phyloP scores from a whole-genome alignment of 35 echinoderm and acorn worm species.

The Lytechinus pictus region DNA sequence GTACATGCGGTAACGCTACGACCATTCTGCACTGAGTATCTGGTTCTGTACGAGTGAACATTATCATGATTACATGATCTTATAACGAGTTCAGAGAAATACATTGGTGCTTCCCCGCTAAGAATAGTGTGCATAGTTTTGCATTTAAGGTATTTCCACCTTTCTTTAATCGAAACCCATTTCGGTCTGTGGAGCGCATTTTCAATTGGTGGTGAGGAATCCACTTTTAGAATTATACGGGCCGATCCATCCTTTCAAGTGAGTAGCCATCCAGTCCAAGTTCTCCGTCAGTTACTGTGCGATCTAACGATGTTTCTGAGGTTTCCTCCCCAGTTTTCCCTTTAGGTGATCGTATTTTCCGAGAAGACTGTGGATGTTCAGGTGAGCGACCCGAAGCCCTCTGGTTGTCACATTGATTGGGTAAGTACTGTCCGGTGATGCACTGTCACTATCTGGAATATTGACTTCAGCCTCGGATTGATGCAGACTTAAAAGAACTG shows the following conservation, averaged over 20 bases:
- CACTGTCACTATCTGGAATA: neutral
- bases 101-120: too few relatives aligned
- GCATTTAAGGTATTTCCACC: too few relatives aligned
- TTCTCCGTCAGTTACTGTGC: neutral
- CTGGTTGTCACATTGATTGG: neutral
- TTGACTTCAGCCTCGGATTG: neutral
- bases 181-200: too few relatives aligned
- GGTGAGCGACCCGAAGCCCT: neutral
- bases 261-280: neutral
- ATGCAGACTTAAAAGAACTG: neutral
- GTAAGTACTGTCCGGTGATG: neutral
- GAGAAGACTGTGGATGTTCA: too few relatives aligned
- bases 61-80: too few relatives aligned
- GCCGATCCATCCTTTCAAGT: slow-evolving; percentile 8
- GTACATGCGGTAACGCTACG: too few relatives aligned
- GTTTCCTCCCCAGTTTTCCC: slow-evolving; percentile 11
- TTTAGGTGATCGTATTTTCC: neutral
- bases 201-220: too few relatives aligned
- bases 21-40: too few relatives aligned
- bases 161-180: too few relatives aligned
- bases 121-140: too few relatives aligned
- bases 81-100: too few relatives aligned
- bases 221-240: neutral
- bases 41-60: too few relatives aligned
- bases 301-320: slow-evolving; percentile 25